phyloP scores from a whole-genome alignment of 1,140 invertebrate genomes.

The Agrilus planipennis region DNA sequence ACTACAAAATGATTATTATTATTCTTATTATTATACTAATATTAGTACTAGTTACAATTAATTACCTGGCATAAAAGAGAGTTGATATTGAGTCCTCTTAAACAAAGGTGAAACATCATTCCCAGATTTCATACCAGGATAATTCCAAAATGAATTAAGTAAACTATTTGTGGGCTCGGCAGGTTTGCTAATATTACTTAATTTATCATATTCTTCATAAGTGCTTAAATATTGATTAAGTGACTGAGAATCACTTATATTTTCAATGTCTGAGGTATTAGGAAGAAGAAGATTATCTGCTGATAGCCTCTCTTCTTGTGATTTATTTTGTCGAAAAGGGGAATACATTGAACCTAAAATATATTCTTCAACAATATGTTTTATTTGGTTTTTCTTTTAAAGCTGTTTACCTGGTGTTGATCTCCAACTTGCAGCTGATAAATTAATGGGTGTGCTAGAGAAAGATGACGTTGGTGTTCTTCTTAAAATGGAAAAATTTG shows the following conservation, averaged over 20 bases:
- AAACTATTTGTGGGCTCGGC: constrained; percentile 18
- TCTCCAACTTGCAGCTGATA: constrained; percentile 28
- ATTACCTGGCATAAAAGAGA: no score
- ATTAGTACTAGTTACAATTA: background rate
- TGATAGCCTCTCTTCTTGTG: constrained; percentile 11
- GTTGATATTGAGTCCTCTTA: background rate
- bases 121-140: constrained; percentile 34
- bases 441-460: constrained; percentile 25
- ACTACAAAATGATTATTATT: constrained; percentile 12
- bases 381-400: constrained; percentile 13
- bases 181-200: constrained; percentile 16
- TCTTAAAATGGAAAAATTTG: constrained; percentile 12
- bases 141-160: constrained; percentile 44
- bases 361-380: constrained; percentile 6
- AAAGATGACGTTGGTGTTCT: constrained; percentile 12
- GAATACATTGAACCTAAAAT: constrained; percentile 25
- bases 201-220: constrained; percentile 18
- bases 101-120: background rate
- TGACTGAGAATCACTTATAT: constrained; percentile 36
- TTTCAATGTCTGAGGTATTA: constrained; percentile 29
- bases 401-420: constrained; percentile 25
- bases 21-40: background rate
- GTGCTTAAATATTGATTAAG: constrained; percentile 35
- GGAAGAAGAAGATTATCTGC: constrained; percentile 13
- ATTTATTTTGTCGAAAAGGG: constrained; percentile 23